phyloP scores from a whole-genome alignment of 2,113 vertebrate genomes.

The Symphodus melops region DNA sequence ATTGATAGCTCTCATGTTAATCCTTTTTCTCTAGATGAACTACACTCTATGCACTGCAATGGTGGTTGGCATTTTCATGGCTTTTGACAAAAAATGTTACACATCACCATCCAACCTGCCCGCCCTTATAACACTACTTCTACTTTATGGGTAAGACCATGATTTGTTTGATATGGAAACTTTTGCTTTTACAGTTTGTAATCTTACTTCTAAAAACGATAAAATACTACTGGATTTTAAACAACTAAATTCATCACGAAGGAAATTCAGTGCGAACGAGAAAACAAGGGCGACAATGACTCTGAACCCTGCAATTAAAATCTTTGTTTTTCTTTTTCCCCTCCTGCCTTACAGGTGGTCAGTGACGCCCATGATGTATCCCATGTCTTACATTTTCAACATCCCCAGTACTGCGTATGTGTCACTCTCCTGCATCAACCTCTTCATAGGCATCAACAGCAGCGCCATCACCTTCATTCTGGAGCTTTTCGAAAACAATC shows the following conservation, averaged over 20 bases:
- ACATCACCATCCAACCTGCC: constrained; percentile 89
- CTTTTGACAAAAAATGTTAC: constrained; percentile 95
- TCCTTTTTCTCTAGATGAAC: constrained; percentile 83
- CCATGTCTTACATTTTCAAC: constrained; percentile 91
- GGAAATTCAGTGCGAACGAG: too few species aligned
- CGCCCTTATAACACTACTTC: constrained; percentile 88
- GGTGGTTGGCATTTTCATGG: constrained; percentile 91
- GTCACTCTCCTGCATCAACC: constrained; percentile 94
- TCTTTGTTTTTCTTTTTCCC: not conserved
- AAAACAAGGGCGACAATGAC: too few species aligned
- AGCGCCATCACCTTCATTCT: constrained; percentile 95
- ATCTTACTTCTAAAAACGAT: not conserved
- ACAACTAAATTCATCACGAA: not conserved
- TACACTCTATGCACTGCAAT: constrained; percentile 90
- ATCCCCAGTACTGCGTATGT: constrained; percentile 97
- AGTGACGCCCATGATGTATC: constrained; percentile 98
- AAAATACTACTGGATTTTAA: not conserved
- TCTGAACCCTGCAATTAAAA: not conserved
- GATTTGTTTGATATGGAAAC: not conserved
- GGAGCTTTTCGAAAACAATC: constrained; percentile 95
- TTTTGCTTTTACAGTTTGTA: not conserved
- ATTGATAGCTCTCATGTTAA: too few species aligned
- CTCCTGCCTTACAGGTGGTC: constrained; percentile 87
- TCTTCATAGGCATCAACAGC: constrained; percentile 97
- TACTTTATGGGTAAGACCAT: constrained; percentile 91